Evolutionary conservation across 2,113 vertebrate species (phyloP).

Genomic region (Poeciliopsis turrubarensis): DNA sequence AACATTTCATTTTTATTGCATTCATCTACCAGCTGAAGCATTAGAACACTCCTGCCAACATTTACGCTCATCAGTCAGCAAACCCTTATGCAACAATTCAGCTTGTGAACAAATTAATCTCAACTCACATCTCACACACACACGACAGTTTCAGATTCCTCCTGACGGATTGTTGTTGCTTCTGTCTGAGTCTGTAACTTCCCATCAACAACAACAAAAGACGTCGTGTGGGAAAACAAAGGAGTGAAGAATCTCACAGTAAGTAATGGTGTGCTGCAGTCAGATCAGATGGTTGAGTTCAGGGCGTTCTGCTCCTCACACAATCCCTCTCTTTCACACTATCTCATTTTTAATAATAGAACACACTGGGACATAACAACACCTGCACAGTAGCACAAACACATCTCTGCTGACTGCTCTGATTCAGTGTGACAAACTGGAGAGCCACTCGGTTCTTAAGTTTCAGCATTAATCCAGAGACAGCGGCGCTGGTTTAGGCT

Average conservation of each 20-base stretch:
- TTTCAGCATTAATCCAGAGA: neutral
- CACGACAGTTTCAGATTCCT: no score
- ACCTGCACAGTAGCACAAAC: conserved; percentile 9
- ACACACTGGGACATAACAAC: conserved; percentile 33
- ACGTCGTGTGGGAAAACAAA: conserved; percentile 56
- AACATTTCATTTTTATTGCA: neutral
- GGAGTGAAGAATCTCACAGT: conserved; percentile 45
- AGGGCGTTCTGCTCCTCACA: conserved; percentile 26
- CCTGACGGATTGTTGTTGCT: neutral
- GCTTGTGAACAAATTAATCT: no score
- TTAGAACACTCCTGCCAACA: neutral
- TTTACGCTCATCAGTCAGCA: neutral
- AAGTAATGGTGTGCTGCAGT: neutral
- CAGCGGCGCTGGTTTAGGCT: neutral
- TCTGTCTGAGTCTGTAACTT: neutral
- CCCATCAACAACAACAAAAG: neutral
- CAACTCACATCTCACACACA: no score
- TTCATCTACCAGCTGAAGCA: neutral
- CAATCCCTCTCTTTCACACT: neutral
- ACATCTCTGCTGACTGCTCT: neutral
- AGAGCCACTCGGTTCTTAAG: no score
- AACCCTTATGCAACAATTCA: neutral
- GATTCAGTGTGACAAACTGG: neutral
- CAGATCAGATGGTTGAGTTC: conserved; percentile 24
- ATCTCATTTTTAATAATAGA: conserved; percentile 24